Evolutionary conservation across 2,113 vertebrate species (phyloP).

Genomic region (Apteryx owenii): DNA sequence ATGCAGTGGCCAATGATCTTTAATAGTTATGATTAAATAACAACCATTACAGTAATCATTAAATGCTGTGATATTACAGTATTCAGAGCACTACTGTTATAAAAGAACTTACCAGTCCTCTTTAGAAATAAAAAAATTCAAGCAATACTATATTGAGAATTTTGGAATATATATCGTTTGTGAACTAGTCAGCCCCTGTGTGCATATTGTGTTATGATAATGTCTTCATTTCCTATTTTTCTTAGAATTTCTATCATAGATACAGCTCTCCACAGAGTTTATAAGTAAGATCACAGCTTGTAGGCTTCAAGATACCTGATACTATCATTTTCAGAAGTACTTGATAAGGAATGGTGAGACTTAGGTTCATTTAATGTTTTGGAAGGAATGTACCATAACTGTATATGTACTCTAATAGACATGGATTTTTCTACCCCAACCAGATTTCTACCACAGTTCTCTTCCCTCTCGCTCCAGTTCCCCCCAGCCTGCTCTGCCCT

Average conservation of each 20-base stretch:
- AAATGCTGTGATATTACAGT: background rate
- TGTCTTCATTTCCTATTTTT: background rate
- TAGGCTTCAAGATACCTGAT: background rate
- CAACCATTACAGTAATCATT: background rate
- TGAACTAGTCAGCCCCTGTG: background rate
- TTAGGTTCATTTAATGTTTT: background rate
- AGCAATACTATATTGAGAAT: background rate
- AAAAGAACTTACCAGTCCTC: background rate
- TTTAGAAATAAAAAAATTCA: background rate
- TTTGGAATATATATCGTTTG: background rate
- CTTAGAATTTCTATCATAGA: background rate
- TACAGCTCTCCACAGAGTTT: background rate
- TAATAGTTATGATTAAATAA: background rate
- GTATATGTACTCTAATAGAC: background rate
- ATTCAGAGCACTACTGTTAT: background rate
- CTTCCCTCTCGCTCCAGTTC: background rate
- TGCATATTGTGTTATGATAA: background rate
- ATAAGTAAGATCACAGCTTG: background rate
- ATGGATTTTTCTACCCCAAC: background rate
- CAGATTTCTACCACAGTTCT: background rate
- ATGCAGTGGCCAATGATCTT: background rate
- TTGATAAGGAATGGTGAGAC: background rate
- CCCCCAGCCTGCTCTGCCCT: accelerated
- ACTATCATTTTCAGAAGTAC: background rate
- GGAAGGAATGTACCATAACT: background rate